A percentile compares a stretch with the other conserved stretches of the same genome.
phyloP scores from a whole-genome alignment of 53 echinoderm and acorn worm genomes.

The Stichopus horrens region DNA sequence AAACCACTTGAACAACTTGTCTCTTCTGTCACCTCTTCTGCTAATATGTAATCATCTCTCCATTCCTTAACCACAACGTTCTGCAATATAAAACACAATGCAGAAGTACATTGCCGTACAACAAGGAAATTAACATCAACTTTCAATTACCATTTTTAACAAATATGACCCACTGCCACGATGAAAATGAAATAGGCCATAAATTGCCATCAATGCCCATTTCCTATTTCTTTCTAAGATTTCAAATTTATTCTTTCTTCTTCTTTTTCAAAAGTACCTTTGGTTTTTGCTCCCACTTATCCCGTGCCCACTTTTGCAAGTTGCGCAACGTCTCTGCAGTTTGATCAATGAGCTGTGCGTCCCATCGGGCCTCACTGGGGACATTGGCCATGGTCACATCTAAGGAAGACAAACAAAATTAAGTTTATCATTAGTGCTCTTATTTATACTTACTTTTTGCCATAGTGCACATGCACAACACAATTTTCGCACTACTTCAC shows the following conservation, averaged over 20 bases:
- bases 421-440: neutral
- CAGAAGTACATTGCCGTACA: too few species aligned
- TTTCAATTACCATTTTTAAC: too few species aligned
- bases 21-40: slow-evolving; percentile 31
- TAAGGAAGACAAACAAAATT: neutral
- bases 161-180: too few species aligned
- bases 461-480: too few species aligned
- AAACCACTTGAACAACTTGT: slow-evolving; percentile 75
- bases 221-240: too few species aligned
- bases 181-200: too few species aligned
- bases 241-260: too few species aligned
- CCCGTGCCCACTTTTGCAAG: slow-evolving; percentile 83
- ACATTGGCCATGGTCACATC: slow-evolving; percentile 51
- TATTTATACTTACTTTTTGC: too few species aligned
- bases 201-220: too few species aligned
- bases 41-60: slow-evolving; percentile 4
- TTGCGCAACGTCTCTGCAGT: slow-evolving; percentile 69
- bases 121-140: too few species aligned
- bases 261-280: slow-evolving; percentile 56
- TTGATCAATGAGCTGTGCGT: slow-evolving; percentile 65
- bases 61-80: slow-evolving; percentile 20
- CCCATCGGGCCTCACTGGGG: slow-evolving; percentile 65
- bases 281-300: slow-evolving; percentile 87
- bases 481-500: too few species aligned
- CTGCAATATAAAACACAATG: neutral